Percentiles rank a stretch among this genome's conserved stretches.
These are phyloP conservation scores for Clarias fuscus DNA, from an alignment of 2,797 vertebrate genomes.

Conservation along the genomic window DNA sequence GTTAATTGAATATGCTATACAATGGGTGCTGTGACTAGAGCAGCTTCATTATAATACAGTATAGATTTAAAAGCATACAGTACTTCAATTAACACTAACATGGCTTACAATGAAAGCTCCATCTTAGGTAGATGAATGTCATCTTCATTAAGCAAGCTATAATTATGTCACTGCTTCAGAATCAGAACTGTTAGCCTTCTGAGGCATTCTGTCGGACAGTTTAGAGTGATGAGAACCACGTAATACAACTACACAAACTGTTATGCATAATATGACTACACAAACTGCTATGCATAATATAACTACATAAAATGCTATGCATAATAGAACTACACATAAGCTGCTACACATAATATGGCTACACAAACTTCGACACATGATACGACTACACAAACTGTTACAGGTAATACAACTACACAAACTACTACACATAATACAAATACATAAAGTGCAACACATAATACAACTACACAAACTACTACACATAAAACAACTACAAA, in stretches of 20 bases:
- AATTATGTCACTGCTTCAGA: not conserved
- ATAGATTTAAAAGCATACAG: constrained; percentile 31
- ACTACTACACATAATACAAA: too few species aligned
- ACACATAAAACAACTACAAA: too few species aligned
- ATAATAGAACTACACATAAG: too few species aligned
- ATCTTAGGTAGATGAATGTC: constrained; percentile 2
- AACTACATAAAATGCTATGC: not conserved
- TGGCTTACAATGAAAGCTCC: constrained; percentile 11
- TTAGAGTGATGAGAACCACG: not conserved
- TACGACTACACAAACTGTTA: too few species aligned
- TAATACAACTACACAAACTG: not conserved
- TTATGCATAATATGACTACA: not conserved
- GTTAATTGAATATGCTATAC: constrained; percentile 32
- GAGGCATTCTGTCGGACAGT: not conserved
- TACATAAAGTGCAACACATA: too few species aligned
- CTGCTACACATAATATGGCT: too few species aligned
- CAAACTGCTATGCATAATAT: not conserved
- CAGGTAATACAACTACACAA: too few species aligned
- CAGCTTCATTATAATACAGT: constrained; percentile 31
- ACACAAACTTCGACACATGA: too few species aligned
- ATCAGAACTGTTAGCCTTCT: not conserved
- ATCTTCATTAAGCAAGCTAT: not conserved
- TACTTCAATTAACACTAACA: constrained; percentile 32
- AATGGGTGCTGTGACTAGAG: constrained; percentile 6
- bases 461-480: too few species aligned